phyloP scores from a whole-genome alignment of 2,888 invertebrate species.

The Alviniconcha strummeri region DNA sequence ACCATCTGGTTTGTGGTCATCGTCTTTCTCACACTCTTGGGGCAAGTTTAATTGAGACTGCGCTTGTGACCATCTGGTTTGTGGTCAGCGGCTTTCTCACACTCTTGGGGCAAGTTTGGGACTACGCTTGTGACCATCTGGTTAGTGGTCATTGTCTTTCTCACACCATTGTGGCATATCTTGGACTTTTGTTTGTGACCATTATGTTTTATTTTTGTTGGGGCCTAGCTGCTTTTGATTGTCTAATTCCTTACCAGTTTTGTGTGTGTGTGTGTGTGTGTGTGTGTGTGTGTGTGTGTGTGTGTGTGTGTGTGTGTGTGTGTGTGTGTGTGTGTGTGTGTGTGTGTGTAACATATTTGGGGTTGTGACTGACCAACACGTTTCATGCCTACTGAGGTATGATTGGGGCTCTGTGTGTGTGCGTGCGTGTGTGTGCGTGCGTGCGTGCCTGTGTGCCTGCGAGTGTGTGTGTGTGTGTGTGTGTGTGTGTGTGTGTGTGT shows the following conservation, averaged over 20 bases:
- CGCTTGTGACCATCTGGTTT: too few species aligned
- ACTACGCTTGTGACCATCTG: too few species aligned
- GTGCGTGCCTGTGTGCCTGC: slow-evolving; percentile 10
- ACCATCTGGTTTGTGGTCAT: too few species aligned
- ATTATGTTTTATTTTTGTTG: neutral
- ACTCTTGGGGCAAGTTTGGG: too few species aligned
- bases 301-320: neutral
- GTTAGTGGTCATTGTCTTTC: too few species aligned
- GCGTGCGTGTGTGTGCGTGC: slow-evolving; percentile 22
- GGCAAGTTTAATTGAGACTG: neutral
- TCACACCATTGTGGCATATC: too few species aligned
- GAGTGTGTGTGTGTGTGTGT: neutral
- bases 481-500: neutral
- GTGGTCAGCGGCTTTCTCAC: too few species aligned
- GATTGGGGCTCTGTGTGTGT: slow-evolving; percentile 11
- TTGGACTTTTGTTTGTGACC: too few species aligned
- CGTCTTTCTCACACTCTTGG: neutral
- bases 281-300: neutral
- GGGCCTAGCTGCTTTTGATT: too few species aligned
- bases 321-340: neutral
- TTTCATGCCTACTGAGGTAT: too few species aligned
- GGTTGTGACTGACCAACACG: too few species aligned
- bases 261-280: slow-evolving; percentile 1
- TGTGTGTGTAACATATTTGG: neutral
- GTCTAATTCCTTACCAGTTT: neutral